Base-by-base conservation (phyloP, 2,113 vertebrate genomes). In the Puffinus mauretanicus region DNA sequence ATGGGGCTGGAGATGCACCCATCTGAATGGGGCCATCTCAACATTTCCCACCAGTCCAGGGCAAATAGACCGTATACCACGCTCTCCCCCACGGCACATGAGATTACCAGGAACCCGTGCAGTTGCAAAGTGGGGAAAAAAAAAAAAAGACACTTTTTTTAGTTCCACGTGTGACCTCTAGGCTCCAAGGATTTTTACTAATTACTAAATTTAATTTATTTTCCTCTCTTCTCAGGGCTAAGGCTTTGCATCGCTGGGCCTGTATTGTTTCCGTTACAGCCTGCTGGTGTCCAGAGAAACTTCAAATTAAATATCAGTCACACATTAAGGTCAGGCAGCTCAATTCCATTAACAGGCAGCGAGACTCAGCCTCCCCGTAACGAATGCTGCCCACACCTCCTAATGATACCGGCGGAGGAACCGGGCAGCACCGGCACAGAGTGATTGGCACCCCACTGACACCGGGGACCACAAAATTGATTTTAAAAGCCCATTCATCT, bases 271-370 rank as follows among this genome's bases (percentile, higher is more conserved):
- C 79, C 9, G 2, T 72, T 88, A 67, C 61, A 82, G 82, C 40
- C 93, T 38, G 75, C 58, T 70, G 77, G 80, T 64, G 64, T 52
- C 93, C 88, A 73, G 69, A 95, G 88, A 94, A 92, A 67, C 85
- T 92, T 82, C 69, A 94, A 67, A 93, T 93, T 95, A 94, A 96
- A 46, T 78, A 88, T 81, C 83, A 93, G 86, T 85, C 95, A 94
- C 90, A 88, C 72, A 62, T 88, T 95, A 88, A 96, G 96, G 94
- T 93, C 94, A 92, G 86, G 88, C 83, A 96, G 90, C 91, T 92
- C 77, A 51, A 67, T 82, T 86, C 88, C 76, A 86, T 93, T 94
- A 95, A 66, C 67, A 51, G 40, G 82, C 13, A 1, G 55, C 3
- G 7, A 92, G 79, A 46, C 49, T 95, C 54, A 60, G 64, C 62